Conservation (phyloP, 2,888 invertebrate species). For the Rotaria magnacalcarata region DNA sequence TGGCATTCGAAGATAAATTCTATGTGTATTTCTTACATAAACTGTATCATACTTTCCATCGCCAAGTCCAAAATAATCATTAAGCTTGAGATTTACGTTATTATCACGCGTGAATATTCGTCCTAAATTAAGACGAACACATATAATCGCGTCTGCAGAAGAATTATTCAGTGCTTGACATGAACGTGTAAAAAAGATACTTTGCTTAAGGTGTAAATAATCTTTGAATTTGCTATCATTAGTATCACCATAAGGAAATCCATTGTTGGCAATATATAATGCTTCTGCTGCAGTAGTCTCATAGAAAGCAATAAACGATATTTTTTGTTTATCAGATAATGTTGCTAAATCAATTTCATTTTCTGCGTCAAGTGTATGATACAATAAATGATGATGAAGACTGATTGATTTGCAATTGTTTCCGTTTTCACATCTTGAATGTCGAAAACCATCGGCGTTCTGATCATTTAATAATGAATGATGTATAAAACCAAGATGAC, state of each 20-base stretch:
- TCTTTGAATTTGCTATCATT: not conserved
- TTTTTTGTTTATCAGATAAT: not conserved
- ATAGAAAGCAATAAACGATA: conserved; percentile 16
- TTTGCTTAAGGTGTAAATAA: not conserved
- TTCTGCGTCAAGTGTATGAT: not conserved
- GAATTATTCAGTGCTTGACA: not conserved
- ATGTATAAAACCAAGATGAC: conserved; percentile 17
- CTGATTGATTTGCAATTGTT: not conserved
- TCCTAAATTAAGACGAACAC: conserved; percentile 15
- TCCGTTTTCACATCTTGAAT: not conserved
- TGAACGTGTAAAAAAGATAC: not conserved
- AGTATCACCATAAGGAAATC: not conserved
- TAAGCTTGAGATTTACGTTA: not conserved
- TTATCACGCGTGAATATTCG: not conserved
- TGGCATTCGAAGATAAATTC: not conserved
- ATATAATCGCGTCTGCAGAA: not conserved
- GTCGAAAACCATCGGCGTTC: not conserved
- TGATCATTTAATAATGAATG: not conserved
- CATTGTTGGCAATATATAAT: not conserved
- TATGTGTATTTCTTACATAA: not conserved
- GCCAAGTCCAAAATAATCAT: not conserved
- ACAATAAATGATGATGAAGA: conserved; percentile 15
- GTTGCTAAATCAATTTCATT: not conserved
- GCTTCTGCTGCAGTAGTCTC: not conserved
- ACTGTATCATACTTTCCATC: not conserved